A percentile compares a stretch with the other conserved stretches of the same genome.
These are phyloP conservation scores for Cladopsammia gracilis DNA, from an alignment of 64 coral and sea anemone species.

Conservation along the genomic window DNA sequence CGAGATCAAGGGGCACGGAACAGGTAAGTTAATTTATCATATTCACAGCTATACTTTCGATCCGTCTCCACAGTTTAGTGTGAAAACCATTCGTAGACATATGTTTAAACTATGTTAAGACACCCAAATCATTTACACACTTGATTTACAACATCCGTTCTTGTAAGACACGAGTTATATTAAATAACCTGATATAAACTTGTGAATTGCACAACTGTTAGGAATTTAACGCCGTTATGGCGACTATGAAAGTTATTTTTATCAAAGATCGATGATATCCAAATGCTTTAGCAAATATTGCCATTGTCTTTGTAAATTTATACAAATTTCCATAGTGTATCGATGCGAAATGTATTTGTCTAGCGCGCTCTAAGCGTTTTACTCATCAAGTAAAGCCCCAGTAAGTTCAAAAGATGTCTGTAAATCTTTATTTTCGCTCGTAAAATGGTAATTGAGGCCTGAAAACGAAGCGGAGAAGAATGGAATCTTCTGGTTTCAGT, in stretches of 20 bases:
- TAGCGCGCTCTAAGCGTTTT: not conserved
- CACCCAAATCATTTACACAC: too few relatives aligned
- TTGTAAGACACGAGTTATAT: too few relatives aligned
- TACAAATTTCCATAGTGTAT: not conserved
- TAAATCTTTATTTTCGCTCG: too few relatives aligned
- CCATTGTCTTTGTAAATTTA: not conserved
- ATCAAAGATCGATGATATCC: not conserved
- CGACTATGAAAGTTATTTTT: not conserved
- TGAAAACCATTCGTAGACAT: too few relatives aligned
- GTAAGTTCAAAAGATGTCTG: not conserved
- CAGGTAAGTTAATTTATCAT: not conserved
- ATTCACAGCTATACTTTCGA: too few relatives aligned
- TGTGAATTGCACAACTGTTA: not conserved
- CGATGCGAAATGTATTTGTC: not conserved
- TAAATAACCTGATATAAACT: too few relatives aligned
- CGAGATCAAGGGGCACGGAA: slow-evolving; percentile 27
- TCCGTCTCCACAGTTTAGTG: too few relatives aligned
- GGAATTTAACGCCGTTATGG: not conserved
- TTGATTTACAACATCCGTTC: too few relatives aligned
- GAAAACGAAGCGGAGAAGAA: too few relatives aligned
- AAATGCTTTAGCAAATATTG: slow-evolving; percentile 31
- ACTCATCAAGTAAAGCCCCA: not conserved
- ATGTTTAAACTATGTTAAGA: too few relatives aligned
- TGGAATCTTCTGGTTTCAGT: too few relatives aligned
- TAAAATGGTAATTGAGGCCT: too few relatives aligned